A percentile compares a stretch with the other conserved stretches of the same genome.
Evolutionary conservation across 1,140 invertebrate genomes (phyloP).

Genomic region (Eueides isabella): DNA sequence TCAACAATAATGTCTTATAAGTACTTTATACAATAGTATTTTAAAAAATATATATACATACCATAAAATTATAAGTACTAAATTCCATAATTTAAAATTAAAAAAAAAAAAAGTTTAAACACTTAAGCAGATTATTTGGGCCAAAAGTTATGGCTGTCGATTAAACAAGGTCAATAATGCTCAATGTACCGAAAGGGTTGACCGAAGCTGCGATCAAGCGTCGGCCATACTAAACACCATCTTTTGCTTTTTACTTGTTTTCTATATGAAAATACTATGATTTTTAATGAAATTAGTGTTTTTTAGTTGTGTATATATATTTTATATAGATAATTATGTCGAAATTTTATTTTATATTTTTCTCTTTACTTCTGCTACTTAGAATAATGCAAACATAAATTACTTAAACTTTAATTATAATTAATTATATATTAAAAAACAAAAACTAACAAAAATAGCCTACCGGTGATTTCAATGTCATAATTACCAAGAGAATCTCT

Average conservation of each 20-base stretch:
- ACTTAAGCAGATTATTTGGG: conserved; percentile 5
- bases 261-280: neutral
- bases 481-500: neutral
- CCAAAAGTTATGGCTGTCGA: conserved; percentile 15
- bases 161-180: conserved; percentile 26
- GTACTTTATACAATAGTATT: neutral
- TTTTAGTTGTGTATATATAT: neutral
- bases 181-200: conserved; percentile 29
- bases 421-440: too few relatives aligned
- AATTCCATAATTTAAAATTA: neutral
- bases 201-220: conserved; percentile 24
- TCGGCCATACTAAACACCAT: neutral
- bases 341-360: too few relatives aligned
- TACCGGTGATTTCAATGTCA: too few relatives aligned
- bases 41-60: neutral
- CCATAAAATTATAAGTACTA: neutral
- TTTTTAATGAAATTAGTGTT: neutral
- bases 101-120: neutral
- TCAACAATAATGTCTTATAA: neutral
- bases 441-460: too few relatives aligned
- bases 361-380: too few relatives aligned
- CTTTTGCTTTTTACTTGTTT: conserved; percentile 4
- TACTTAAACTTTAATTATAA: too few relatives aligned
- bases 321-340: neutral
- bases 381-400: too few relatives aligned